Conservation (phyloP, 2,888 invertebrate genomes). For the Andricus quercusramuli region DNA sequence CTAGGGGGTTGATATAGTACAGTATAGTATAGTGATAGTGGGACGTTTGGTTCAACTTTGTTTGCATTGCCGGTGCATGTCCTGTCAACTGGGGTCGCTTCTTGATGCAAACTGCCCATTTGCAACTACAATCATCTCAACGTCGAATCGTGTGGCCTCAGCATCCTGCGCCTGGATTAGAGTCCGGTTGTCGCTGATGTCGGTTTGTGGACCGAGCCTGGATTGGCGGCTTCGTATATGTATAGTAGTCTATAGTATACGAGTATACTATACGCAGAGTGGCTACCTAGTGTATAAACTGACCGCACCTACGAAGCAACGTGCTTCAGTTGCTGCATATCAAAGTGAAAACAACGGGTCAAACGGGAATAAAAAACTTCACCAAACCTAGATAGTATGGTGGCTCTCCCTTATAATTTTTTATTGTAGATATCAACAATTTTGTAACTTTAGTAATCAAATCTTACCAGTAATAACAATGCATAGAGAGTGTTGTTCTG, state of each 20-base stretch:
- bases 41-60: constrained; percentile 75
- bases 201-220: constrained; percentile 52
- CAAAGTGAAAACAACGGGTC: constrained; percentile 74
- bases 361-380: constrained; percentile 70
- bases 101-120: constrained; percentile 78
- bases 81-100: constrained; percentile 66
- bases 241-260: constrained; percentile 17
- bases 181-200: constrained; percentile 48
- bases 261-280: constrained; percentile 15
- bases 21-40: constrained; percentile 52
- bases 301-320: constrained; percentile 70
- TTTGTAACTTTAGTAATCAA: no score
- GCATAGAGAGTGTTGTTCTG: neutral
- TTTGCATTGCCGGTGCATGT: constrained; percentile 75
- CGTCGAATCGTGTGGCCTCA: constrained; percentile 65
- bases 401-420: neutral
- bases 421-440: neutral
- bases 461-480: neutral
- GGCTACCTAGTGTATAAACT: constrained; percentile 71
- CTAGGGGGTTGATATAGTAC: constrained; percentile 18
- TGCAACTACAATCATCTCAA: constrained; percentile 78
- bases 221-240: constrained; percentile 33
- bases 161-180: constrained; percentile 44
- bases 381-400: constrained; percentile 53
- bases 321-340: constrained; percentile 71